These are phyloP conservation scores for Butorides virescens DNA, from an alignment of 2,113 vertebrate species.

Conservation along the genomic window DNA sequence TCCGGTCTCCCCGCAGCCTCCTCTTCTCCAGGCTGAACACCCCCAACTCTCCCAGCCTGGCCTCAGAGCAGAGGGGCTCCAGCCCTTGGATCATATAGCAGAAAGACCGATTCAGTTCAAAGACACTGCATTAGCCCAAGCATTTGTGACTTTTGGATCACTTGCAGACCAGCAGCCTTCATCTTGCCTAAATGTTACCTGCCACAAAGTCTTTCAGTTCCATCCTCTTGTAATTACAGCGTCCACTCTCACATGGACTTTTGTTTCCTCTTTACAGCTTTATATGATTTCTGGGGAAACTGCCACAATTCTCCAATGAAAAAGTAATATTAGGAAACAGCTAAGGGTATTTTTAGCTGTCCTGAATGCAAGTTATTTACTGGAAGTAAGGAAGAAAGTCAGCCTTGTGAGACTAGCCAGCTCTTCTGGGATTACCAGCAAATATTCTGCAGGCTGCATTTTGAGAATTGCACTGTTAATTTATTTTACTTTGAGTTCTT, in stretches of 20 bases:
- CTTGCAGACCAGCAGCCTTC: background rate
- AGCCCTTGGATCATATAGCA: background rate
- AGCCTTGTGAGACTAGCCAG: background rate
- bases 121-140: background rate
- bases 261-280: background rate
- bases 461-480: background rate
- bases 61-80: too few species aligned
- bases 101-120: background rate
- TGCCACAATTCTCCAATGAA: background rate
- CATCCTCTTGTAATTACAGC: background rate
- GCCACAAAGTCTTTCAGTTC: background rate
- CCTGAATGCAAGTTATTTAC: background rate
- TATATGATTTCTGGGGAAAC: background rate
- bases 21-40: too few species aligned
- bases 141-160: background rate
- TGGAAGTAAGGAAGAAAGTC: constrained; percentile 1
- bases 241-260: background rate
- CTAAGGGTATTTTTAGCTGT: background rate
- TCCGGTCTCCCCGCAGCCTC: too few species aligned
- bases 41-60: too few species aligned
- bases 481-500: constrained; percentile 18
- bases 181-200: background rate
- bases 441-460: constrained; percentile 6
- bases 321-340: background rate
- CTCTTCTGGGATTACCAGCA: background rate